A percentile compares a stretch with the other conserved stretches of the same genome.
phyloP scores from a whole-genome alignment of 2,797 vertebrate species.

The Cetoscarus ocellatus region DNA sequence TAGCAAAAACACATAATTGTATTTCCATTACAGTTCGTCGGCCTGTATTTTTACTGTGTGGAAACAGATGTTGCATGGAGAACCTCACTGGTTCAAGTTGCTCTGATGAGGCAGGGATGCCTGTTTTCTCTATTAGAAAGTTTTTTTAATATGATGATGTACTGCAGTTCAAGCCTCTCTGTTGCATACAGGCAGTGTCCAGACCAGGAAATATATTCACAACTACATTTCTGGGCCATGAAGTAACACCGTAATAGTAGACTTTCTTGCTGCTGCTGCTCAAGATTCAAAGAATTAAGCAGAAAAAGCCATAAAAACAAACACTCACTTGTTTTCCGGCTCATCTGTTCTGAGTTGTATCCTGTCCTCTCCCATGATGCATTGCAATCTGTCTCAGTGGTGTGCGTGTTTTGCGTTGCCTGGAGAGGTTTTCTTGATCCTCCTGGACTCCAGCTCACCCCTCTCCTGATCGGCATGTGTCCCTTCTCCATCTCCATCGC shows the following conservation, averaged over 20 bases:
- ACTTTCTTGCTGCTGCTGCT: conserved; percentile 11
- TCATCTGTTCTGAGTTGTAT: conserved; percentile 76
- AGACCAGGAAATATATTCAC: conserved; percentile 25
- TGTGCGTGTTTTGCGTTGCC: conserved; percentile 58
- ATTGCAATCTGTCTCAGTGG: conserved; percentile 61
- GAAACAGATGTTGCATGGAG: conserved; percentile 81
- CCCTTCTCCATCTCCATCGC: conserved; percentile 80
- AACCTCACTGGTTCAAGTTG: conserved; percentile 60
- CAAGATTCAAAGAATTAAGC: conserved; percentile 23
- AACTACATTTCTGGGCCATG: conserved; percentile 13
- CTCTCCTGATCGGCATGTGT: conserved; percentile 77
- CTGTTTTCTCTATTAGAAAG: conserved; percentile 51
- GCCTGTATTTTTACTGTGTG: conserved; percentile 67
- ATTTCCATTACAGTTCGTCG: conserved; percentile 70
- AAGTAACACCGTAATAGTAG: conserved; percentile 1
- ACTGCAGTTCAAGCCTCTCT: conserved; percentile 21
- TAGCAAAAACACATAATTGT: conserved; percentile 69
- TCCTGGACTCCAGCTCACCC: conserved; percentile 81
- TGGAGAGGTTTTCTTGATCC: conserved; percentile 71
- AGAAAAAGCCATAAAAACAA: conserved; percentile 62
- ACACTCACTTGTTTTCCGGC: conserved; percentile 86
- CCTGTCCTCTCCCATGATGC: conserved; percentile 76
- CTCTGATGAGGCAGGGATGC: conserved; percentile 48
- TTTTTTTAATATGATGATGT: conserved; percentile 47
- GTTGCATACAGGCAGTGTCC: conserved; percentile 11